phyloP scores from a whole-genome alignment of 1,140 invertebrate species.

The Brachionus calyciflorus region DNA sequence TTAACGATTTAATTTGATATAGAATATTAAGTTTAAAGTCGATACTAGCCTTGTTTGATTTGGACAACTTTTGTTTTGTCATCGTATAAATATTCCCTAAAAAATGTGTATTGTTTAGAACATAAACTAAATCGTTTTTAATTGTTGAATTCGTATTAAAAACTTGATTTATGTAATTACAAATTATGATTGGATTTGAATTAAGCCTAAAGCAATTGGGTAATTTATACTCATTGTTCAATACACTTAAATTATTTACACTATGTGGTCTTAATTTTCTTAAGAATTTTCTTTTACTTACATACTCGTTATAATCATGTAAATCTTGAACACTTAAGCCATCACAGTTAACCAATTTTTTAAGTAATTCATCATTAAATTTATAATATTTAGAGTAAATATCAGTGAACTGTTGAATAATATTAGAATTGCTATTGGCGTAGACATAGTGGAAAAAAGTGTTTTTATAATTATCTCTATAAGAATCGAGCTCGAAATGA shows the following conservation, averaged over 20 bases:
- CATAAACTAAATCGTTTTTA: constrained; percentile 23
- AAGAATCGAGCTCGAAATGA: constrained; percentile 3
- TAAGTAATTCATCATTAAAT: not conserved
- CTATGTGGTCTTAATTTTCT: not conserved
- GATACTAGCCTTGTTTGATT: not conserved
- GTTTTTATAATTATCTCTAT: constrained; percentile 13
- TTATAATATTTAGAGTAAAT: constrained; percentile 19
- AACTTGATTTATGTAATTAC: constrained; percentile 37
- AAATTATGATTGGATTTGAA: constrained; percentile 23
- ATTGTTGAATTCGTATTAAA: constrained; percentile 16
- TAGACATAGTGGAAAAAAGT: constrained; percentile 21
- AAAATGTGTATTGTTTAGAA: not conserved
- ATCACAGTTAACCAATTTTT: constrained; percentile 14
- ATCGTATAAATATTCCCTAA: not conserved
- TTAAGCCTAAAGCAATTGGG: not conserved
- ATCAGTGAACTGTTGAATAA: not conserved
- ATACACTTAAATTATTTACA: not conserved
- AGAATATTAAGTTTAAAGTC: constrained; percentile 32
- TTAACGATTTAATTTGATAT: constrained; percentile 18
- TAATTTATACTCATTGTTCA: not conserved
- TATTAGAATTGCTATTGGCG: not conserved
- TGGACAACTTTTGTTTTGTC: constrained; percentile 9
- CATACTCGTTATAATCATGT: not conserved
- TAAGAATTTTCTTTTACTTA: not conserved
- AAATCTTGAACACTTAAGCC: constrained; percentile 36